These are phyloP conservation scores for Xanthia icteritia DNA, from an alignment of 2,888 invertebrate species.

Conservation along the genomic window DNA sequence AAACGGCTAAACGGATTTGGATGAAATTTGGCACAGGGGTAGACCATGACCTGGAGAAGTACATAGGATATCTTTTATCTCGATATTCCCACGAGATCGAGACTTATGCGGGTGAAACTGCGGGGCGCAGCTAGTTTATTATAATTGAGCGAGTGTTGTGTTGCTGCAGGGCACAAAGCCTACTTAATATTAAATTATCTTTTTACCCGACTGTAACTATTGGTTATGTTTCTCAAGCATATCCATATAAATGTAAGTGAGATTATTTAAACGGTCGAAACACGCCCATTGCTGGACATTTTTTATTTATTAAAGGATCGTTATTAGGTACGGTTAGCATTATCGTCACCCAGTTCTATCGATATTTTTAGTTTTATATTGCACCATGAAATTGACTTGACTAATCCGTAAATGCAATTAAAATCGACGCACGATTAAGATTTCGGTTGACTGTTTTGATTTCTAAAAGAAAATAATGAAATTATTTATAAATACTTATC, in stretches of 20 bases:
- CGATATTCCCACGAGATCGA: too few species aligned
- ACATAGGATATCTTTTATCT: too few species aligned
- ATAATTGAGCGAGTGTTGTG: too few species aligned
- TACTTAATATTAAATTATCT: too few species aligned
- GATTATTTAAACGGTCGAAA: not conserved
- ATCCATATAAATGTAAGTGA: too few species aligned
- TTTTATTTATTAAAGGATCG: not conserved
- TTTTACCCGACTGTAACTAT: not conserved
- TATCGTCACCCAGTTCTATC: not conserved
- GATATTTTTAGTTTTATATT: not conserved
- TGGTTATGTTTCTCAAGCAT: not conserved
- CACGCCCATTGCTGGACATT: not conserved
- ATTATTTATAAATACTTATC: not conserved
- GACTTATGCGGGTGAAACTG: too few species aligned
- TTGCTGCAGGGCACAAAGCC: too few species aligned
- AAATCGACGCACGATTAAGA: constrained; percentile 2
- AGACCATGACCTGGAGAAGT: too few species aligned
- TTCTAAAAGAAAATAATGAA: not conserved
- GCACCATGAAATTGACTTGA: constrained; percentile 6
- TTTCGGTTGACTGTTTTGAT: not conserved
- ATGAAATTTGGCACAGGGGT: too few species aligned
- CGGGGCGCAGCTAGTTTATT: too few species aligned
- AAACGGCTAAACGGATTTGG: too few species aligned
- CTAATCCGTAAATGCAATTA: constrained; percentile 1
- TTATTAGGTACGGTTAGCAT: not conserved